phyloP scores from a whole-genome alignment of 2,888 invertebrate species.

The Lepetodrilus schrolli region DNA sequence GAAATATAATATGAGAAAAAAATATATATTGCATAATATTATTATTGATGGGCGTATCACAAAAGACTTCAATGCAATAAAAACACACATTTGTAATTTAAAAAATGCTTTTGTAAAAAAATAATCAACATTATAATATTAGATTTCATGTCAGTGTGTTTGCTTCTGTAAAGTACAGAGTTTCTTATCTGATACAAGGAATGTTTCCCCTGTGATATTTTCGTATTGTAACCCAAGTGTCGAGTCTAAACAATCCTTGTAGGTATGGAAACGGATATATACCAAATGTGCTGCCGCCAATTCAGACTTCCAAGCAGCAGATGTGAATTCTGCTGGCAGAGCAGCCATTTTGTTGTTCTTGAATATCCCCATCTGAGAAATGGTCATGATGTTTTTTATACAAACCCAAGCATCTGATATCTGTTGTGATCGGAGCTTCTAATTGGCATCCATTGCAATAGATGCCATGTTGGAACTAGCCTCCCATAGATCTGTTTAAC shows the following conservation, averaged over 20 bases:
- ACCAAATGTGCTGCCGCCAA: neutral
- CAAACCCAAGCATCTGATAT: neutral
- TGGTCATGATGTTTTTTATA: neutral
- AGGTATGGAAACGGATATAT: neutral
- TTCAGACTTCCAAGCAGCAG: neutral
- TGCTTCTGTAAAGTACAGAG: no score
- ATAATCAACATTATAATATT: no score
- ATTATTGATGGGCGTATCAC: no score
- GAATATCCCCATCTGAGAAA: neutral
- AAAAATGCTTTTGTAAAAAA: no score
- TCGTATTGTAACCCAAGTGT: neutral
- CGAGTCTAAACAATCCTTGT: slow-evolving; percentile 17
- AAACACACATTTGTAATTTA: no score
- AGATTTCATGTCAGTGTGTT: no score
- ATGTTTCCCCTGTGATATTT: neutral
- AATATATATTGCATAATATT: no score
- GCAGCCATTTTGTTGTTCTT: slow-evolving; percentile 20
- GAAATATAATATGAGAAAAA: no score
- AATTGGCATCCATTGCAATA: slow-evolving; percentile 8
- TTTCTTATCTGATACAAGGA: neutral
- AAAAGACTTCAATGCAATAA: no score
- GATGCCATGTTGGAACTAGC: neutral
- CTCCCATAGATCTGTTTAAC: neutral
- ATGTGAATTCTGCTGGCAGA: neutral
- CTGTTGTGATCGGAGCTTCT: neutral